A percentile compares a stretch with the other conserved stretches of the same genome.
phyloP scores from a whole-genome alignment of 2,797 vertebrate species.

The Sebastes kiyomatsui region DNA sequence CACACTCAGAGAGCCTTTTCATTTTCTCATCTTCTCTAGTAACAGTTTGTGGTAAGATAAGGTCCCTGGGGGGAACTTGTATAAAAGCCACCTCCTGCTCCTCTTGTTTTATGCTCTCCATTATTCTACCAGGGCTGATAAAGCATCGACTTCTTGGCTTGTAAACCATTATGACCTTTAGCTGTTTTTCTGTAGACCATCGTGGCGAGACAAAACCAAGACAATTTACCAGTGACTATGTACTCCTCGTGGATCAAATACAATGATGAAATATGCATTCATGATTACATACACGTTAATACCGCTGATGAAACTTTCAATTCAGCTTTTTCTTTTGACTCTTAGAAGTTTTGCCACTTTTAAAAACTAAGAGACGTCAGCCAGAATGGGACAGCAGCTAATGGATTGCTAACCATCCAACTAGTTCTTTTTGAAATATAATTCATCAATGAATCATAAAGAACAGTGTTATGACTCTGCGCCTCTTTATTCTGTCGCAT shows the following conservation, averaged over 20 bases:
- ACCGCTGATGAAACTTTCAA: neutral
- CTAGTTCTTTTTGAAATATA: slow-evolving; percentile 26
- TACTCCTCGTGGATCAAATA: neutral
- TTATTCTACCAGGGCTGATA: slow-evolving; percentile 59
- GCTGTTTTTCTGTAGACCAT: slow-evolving; percentile 41
- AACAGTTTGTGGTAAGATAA: slow-evolving; percentile 60
- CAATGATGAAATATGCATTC: slow-evolving; percentile 13
- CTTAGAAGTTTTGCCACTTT: neutral
- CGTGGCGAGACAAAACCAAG: slow-evolving; percentile 39
- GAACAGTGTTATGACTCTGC: slow-evolving; percentile 23
- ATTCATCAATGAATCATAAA: slow-evolving; percentile 52
- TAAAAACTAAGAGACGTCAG: neutral
- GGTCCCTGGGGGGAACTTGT: slow-evolving; percentile 53
- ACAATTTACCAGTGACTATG: slow-evolving; percentile 32
- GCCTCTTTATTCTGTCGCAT: slow-evolving; percentile 53
- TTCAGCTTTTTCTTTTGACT: slow-evolving; percentile 5
- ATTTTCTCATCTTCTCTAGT: slow-evolving; percentile 53
- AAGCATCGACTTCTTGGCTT: slow-evolving; percentile 59
- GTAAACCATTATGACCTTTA: slow-evolving; percentile 72
- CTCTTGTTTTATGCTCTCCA: slow-evolving; percentile 58
- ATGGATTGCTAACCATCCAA: slow-evolving; percentile 24
- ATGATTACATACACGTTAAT: neutral
- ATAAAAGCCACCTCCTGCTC: slow-evolving; percentile 51
- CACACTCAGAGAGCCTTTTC: slow-evolving; percentile 38
- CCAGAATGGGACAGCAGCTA: neutral